phyloP scores from a whole-genome alignment of 37 sponge, comb jelly and placozoan species.

The Crambe crambe region DNA sequence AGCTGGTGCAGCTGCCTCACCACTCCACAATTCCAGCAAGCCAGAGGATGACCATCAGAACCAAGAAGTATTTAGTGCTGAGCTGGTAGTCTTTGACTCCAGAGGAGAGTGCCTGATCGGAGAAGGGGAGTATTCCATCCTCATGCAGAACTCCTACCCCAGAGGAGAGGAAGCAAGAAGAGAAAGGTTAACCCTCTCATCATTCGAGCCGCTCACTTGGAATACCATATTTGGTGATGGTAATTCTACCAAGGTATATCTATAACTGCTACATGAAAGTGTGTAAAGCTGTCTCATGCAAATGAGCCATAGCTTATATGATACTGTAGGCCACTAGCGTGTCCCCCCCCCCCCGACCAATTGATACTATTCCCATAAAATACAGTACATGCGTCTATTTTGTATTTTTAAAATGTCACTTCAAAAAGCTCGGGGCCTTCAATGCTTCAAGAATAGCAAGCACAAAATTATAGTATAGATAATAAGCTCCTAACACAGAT shows the following conservation, averaged over 20 bases:
- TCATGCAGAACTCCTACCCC: slow-evolving; percentile 29
- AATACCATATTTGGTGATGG: slow-evolving; percentile 47
- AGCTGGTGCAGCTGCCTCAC: no score
- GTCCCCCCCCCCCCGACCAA: no score
- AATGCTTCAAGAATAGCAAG: no score
- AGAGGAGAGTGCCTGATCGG: slow-evolving; percentile 56
- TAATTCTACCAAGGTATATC: background rate
- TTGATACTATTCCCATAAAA: no score
- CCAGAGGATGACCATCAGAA: background rate
- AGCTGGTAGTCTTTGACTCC: slow-evolving; percentile 72
- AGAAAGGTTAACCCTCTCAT: background rate
- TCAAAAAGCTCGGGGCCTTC: no score
- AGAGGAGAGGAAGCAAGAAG: background rate
- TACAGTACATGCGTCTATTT: no score
- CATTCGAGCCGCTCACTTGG: slow-evolving; percentile 58
- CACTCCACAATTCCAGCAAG: no score
- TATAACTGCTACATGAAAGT: background rate
- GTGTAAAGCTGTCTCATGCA: background rate
- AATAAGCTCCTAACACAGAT: no score
- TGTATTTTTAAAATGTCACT: no score
- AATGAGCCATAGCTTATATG: no score
- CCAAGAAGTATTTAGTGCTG: slow-evolving; percentile 30
- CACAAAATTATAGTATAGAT: no score
- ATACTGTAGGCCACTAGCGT: no score
- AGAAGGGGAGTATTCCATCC: slow-evolving; percentile 58